Base-by-base conservation (phyloP, 2,888 invertebrate genomes). In the Cataglyphis cursor region DNA sequence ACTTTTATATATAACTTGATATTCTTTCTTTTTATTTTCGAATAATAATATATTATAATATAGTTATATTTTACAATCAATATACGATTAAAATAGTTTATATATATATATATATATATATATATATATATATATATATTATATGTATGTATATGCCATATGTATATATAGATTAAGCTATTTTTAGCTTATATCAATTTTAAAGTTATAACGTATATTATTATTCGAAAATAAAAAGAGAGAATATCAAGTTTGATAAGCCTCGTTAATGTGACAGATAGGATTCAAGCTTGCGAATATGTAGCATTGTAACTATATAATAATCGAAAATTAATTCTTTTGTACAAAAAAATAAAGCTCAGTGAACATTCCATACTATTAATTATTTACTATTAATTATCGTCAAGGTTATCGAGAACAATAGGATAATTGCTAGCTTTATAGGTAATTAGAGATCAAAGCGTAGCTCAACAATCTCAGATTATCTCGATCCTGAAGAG, bases 331-430 rank as follows among this genome's bases (percentile, higher is more conserved):
- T 38, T 57, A 38, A 5, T 35, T 41, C 41, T n/a, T 24, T 4
- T 65, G n/a, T 24, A 10, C 1, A 38, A 35, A 54, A 24, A 3
- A n/a, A 12, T 54, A 28, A 24, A 51, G 24, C 54, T 76, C 65
- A 15, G 18, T 12, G 1, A 51, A 44, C 2, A 24, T 64, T 15
- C 38, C 21, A 35, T n/a, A 24, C n/a, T 35, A 24, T n/a, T 51
- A 51, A 51, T 51, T 51, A 51, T 51, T 5, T 44, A n/a, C 5
- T 31, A 48, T 35, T 90, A 85, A 90, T 88, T 83, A 80, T 81
- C 12, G 70, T 76, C 54, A 12, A 81, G 83, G 90, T 89, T 90
- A 88, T 87, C 89, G 84, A 85, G 65, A 73, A 84, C 80, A n/a
- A 64, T 68, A 18, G 62, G 62, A 82, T 89, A 88, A 90, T 82